Evolutionary conservation across 2,888 invertebrate species (phyloP), one percentile per base, ranked within the genome.

Genomic region (Cordilura impudica): DNA sequence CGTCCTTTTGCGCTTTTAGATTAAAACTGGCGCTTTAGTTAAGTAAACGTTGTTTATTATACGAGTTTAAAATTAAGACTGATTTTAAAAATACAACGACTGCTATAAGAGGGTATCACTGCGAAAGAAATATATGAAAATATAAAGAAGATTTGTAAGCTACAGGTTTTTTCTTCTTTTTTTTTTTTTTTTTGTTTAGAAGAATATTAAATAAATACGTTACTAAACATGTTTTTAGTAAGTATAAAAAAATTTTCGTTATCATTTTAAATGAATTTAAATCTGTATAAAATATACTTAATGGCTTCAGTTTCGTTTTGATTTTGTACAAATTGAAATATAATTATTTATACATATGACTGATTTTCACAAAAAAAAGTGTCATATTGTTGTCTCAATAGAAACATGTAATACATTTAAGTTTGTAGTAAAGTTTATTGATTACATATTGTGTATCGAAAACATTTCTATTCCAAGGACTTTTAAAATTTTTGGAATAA

Each of bases 11-110:
- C 21, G 51, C 45, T 63, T 43, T 61, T 74, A 12, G 7, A 26
- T 19, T 45, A 21, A 18, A 74, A 61, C 23, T 47, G 65, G 67
- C 79, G 77, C 66, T 66, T 74, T 45, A 31, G 35, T n/a, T 66
- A 72, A 67, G 69, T 60, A 39, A 71, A 82, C 84, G 85, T 82
- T 86, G 85, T 84, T 84, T 70, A 81, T 78, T 80, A 83, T 82
- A 84, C 84, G 85, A 87, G 86, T 84, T 84, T 83, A 85, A 83
- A 81, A 83, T 83, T 83, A 82, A 84, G 84, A 87, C 87, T 87
- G 88, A 85, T 82, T 83, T 83, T 84, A 84, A 83, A 84, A 82
- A 80, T 83, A 51, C 58, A 63, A 81, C 81, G 69, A 39, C 75
- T 51, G 75, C 66, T 67, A 66, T 75, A 71, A 61, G 66, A 56